Evolutionary conservation across 2,888 invertebrate species (phyloP).

Genomic region (Lepidocyrtoides sp.): DNA sequence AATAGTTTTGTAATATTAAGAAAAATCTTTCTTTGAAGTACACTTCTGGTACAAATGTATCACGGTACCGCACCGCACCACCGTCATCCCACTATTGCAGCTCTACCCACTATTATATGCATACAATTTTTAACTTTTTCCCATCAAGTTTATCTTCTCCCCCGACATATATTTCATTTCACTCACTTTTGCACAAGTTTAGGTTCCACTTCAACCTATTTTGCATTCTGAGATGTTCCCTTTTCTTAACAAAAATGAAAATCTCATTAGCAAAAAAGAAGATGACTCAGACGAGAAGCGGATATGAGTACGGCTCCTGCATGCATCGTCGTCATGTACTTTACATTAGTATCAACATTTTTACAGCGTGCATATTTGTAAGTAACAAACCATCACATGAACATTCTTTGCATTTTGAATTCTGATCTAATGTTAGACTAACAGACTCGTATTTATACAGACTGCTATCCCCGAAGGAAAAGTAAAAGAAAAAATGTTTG

Average conservation of each 20-base stretch:
- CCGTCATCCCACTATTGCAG: too few species aligned
- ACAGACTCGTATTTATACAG: background rate
- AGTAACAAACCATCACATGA: background rate
- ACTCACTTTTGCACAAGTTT: background rate
- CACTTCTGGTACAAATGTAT: too few species aligned
- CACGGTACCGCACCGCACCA: too few species aligned
- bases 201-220: background rate
- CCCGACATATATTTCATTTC: background rate
- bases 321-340: too few species aligned
- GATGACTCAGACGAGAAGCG: constrained; percentile 22
- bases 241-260: constrained; percentile 49
- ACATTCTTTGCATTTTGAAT: background rate
- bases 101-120: too few species aligned
- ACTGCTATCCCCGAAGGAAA: background rate
- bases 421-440: background rate
- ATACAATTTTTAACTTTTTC: too few species aligned
- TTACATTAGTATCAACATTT: background rate
- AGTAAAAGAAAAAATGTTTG: constrained; percentile 27
- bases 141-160: background rate
- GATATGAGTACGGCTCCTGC: constrained; percentile 48
- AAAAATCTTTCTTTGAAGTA: too few species aligned
- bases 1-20: too few species aligned
- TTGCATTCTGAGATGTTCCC: background rate
- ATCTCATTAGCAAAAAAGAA: constrained; percentile 61
- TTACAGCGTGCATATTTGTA: too few species aligned